Evolutionary conservation across 1,140 invertebrate species (phyloP).

Genomic region (Parasteatoda tepidariorum): DNA sequence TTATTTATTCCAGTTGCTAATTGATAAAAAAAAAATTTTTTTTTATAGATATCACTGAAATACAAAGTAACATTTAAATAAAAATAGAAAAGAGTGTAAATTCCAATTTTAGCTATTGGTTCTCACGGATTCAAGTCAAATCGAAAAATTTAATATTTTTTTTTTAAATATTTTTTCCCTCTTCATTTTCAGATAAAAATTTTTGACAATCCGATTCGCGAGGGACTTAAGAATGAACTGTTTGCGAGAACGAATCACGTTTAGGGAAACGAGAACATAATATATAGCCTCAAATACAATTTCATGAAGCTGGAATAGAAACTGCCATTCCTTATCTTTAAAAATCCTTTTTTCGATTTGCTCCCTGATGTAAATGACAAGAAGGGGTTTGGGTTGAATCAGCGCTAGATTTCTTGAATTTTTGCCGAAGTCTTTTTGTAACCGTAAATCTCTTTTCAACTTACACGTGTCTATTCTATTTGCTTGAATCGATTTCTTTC

Average conservation of each 20-base stretch:
- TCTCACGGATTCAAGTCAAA: no score
- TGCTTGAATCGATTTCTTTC: not conserved
- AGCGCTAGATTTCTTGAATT: not conserved
- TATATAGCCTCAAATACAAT: not conserved
- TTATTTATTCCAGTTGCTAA: not conserved
- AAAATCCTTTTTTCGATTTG: not conserved
- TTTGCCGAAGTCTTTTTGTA: not conserved
- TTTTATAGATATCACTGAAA: not conserved
- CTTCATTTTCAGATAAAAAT: not conserved
- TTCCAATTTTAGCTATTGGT: not conserved
- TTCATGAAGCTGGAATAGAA: not conserved
- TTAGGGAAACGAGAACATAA: not conserved
- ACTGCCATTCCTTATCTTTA: not conserved
- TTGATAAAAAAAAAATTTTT: not conserved
- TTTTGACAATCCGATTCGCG: not conserved
- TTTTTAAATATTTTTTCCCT: not conserved
- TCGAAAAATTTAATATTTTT: not conserved
- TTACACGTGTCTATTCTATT: not conserved
- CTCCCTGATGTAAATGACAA: not conserved
- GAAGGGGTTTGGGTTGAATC: not conserved
- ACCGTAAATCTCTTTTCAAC: not conserved
- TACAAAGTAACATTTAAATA: not conserved
- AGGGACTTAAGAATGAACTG: not conserved
- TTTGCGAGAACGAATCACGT: not conserved
- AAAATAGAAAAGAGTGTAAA: not conserved